Percentiles rank a stretch among this genome's conserved stretches.
phyloP scores from a whole-genome alignment of 2,888 invertebrate species.

The Drosophila quasianomalipes region DNA sequence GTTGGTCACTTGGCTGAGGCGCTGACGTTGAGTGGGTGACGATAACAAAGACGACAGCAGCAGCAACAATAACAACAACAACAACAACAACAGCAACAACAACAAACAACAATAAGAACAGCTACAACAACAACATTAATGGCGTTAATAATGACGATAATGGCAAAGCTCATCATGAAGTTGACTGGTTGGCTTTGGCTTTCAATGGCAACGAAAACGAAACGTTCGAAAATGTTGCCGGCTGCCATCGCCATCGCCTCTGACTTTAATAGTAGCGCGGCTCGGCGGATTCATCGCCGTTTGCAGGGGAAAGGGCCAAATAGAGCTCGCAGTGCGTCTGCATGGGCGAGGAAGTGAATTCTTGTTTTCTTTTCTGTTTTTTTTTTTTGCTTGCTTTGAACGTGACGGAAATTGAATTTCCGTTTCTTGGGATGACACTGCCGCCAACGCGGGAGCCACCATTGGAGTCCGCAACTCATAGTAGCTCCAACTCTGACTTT shows the following conservation, averaged over 20 bases:
- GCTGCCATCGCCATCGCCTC: neutral
- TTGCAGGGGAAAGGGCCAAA: neutral
- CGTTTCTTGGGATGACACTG: constrained; percentile 73
- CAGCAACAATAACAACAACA: constrained; percentile 22
- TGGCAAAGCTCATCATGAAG: constrained; percentile 57
- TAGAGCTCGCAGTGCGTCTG: constrained; percentile 23
- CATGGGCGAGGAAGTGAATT: constrained; percentile 67
- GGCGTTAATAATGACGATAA: constrained; percentile 63
- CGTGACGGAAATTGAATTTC: constrained; percentile 81
- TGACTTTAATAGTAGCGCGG: neutral
- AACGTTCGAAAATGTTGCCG: constrained; percentile 8
- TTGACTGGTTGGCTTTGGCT: constrained; percentile 43
- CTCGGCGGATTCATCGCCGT: neutral
- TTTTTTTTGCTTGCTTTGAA: constrained; percentile 47
- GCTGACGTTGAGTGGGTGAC: constrained; percentile 76
- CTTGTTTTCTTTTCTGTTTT: constrained; percentile 15
- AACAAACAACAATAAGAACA: neutral
- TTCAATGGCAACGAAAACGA: constrained; percentile 41
- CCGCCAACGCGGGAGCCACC: constrained; percentile 53
- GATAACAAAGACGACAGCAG: constrained; percentile 47
- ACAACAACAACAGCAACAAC: constrained; percentile 10
- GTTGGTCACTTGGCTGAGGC: constrained; percentile 78
- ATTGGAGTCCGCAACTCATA: constrained; percentile 14
- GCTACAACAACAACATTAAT: constrained; percentile 30
- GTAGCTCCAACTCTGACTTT: constrained; percentile 10